A percentile compares a stretch with the other conserved stretches of the same genome.
phyloP scores from a whole-genome alignment of 1,140 invertebrate genomes.

The Heterodera schachtii region DNA sequence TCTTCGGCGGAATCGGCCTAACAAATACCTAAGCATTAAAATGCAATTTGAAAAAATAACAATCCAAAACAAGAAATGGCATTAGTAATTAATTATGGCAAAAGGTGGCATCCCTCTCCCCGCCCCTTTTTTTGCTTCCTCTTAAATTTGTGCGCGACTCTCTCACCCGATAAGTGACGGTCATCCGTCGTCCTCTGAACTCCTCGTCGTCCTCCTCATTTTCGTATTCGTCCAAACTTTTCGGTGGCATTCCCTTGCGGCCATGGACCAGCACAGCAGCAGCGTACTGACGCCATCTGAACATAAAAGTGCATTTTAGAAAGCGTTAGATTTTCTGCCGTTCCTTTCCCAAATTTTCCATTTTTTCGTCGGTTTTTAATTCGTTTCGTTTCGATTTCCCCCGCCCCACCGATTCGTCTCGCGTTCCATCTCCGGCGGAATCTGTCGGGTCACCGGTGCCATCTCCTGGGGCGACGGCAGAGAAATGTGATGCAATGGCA shows the following conservation, averaged over 20 bases:
- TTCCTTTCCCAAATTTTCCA: neutral
- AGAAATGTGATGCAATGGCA: neutral
- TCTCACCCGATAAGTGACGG: slow-evolving; percentile 19
- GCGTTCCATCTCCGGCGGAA: slow-evolving; percentile 8
- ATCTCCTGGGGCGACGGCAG: slow-evolving; percentile 9
- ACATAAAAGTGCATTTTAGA: neutral
- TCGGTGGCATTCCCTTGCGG: neutral
- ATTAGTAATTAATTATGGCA: too few relatives aligned
- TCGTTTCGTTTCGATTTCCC: neutral
- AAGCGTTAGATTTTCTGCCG: too few relatives aligned
- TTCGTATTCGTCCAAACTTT: slow-evolving; percentile 6
- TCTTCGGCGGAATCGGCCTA: too few relatives aligned
- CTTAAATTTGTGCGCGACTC: too few relatives aligned
- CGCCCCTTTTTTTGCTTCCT: too few relatives aligned
- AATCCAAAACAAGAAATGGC: too few relatives aligned
- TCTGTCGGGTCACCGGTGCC: neutral
- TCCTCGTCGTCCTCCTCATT: slow-evolving; percentile 15
- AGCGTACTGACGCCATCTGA: slow-evolving; percentile 31
- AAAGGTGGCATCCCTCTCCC: too few relatives aligned
- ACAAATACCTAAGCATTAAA: too few relatives aligned
- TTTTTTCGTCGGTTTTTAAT: neutral
- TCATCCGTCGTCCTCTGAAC: slow-evolving; percentile 24
- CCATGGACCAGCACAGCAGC: neutral
- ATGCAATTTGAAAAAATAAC: too few relatives aligned
- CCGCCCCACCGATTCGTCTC: slow-evolving; percentile 1